Percentiles rank a stretch among this genome's conserved stretches.
phyloP scores from a whole-genome alignment of 1,140 invertebrate genomes.

The Meloidogyne floridensis region DNA sequence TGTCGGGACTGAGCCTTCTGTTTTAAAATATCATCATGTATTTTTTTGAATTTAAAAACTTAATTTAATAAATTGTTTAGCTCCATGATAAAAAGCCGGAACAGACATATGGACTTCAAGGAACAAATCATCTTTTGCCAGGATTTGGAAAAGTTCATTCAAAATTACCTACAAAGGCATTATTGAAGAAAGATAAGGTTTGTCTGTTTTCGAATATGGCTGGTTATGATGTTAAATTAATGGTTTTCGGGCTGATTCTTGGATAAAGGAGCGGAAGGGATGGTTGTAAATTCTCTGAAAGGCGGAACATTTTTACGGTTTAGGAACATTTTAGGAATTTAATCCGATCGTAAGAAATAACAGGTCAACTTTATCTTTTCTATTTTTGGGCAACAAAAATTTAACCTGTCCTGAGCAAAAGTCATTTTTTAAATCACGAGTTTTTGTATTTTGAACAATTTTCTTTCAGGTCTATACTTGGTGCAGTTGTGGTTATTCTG shows the following conservation, averaged over 20 bases:
- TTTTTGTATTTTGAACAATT: neutral
- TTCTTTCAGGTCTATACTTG: slow-evolving; percentile 75
- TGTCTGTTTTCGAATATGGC: too few species aligned
- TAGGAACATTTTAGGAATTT: too few species aligned
- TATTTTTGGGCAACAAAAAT: neutral
- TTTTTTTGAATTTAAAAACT: neutral
- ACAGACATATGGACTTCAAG: slow-evolving; percentile 61
- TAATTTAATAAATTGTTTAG: slow-evolving; percentile 43
- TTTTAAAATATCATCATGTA: slow-evolving; percentile 64
- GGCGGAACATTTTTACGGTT: too few species aligned
- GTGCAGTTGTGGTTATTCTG: slow-evolving; percentile 90
- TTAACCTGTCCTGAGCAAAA: too few species aligned
- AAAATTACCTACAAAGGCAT: slow-evolving; percentile 59
- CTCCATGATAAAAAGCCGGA: slow-evolving; percentile 60
- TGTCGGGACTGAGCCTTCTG: slow-evolving; percentile 61
- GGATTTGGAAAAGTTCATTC: slow-evolving; percentile 56
- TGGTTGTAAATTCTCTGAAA: too few species aligned
- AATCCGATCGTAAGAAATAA: too few species aligned
- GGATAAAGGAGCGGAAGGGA: too few species aligned
- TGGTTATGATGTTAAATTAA: too few species aligned
- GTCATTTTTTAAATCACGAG: too few species aligned
- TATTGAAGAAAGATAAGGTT: slow-evolving; percentile 74
- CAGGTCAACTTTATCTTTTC: neutral
- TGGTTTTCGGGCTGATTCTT: too few species aligned
- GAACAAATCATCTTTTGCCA: slow-evolving; percentile 61